Conservation (phyloP, 2,113 vertebrate genomes). For the Neogale vison region DNA sequence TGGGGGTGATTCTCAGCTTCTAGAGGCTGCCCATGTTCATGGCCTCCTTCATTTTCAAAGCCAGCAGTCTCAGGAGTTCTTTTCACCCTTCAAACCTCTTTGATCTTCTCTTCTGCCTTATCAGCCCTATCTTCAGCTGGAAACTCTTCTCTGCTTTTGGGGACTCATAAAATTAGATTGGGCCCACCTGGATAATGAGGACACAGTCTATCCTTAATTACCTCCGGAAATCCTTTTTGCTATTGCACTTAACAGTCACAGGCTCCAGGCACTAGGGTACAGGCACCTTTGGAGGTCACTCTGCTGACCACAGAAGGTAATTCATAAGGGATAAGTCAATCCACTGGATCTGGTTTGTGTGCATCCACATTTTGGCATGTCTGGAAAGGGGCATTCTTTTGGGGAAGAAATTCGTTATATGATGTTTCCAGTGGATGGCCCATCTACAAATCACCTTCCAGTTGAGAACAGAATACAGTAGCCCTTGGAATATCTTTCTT, state of each 20-base stretch:
- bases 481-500: not conserved
- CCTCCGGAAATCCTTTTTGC: not conserved
- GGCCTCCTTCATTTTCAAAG: not conserved
- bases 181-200: not conserved
- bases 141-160: not conserved
- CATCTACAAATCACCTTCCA: not conserved
- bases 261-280: not conserved
- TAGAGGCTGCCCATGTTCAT: not conserved
- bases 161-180: not conserved
- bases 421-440: not conserved
- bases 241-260: not conserved
- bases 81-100: not conserved
- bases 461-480: not conserved
- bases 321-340: not conserved
- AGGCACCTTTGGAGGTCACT: not conserved
- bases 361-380: not conserved
- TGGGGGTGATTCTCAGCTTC: not conserved
- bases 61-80: not conserved
- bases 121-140: not conserved
- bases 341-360: not conserved
- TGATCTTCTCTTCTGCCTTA: not conserved
- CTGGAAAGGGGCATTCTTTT: not conserved
- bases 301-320: not conserved
- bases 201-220: not conserved
- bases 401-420: not conserved